A percentile compares a stretch with the other conserved stretches of the same genome.
Conservation (phyloP, 1,140 invertebrate genomes). For the Drosophila quadrilineata region DNA sequence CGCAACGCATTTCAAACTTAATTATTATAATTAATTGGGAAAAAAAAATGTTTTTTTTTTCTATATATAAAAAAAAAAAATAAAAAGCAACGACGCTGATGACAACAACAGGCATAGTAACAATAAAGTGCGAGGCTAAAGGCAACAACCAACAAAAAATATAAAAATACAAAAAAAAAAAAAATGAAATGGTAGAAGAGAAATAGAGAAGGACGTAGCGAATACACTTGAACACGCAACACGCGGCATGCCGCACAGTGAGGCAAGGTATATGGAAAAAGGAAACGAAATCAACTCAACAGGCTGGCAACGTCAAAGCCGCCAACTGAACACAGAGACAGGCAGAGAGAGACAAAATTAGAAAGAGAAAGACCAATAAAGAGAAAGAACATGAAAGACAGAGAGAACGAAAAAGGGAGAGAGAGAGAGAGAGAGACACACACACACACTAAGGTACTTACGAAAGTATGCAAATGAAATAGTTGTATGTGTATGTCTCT, state of each 20-base stretch:
- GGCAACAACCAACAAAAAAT: background rate
- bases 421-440: too few relatives aligned
- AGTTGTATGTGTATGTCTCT: background rate
- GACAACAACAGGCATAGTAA: conserved; percentile 24
- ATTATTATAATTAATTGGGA: conserved; percentile 77
- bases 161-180: background rate
- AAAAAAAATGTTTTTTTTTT: too few relatives aligned
- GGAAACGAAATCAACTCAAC: background rate
- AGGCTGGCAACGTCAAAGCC: background rate
- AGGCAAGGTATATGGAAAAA: conserved; percentile 8
- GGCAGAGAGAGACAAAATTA: background rate
- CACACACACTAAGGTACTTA: too few relatives aligned
- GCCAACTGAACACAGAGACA: conserved; percentile 18
- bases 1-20: conserved; percentile 76
- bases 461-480: background rate
- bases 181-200: background rate
- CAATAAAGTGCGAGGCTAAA: conserved; percentile 26
- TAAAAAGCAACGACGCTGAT: conserved; percentile 41
- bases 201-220: conserved; percentile 4
- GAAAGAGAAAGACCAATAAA: background rate
- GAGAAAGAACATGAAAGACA: background rate
- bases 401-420: background rate
- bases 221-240: conserved; percentile 46
- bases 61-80: too few relatives aligned
- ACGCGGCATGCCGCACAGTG: conserved; percentile 29